These are phyloP conservation scores for Eretmochelys imbricata DNA, from an alignment of 2,113 vertebrate genomes.

Conservation along the genomic window DNA sequence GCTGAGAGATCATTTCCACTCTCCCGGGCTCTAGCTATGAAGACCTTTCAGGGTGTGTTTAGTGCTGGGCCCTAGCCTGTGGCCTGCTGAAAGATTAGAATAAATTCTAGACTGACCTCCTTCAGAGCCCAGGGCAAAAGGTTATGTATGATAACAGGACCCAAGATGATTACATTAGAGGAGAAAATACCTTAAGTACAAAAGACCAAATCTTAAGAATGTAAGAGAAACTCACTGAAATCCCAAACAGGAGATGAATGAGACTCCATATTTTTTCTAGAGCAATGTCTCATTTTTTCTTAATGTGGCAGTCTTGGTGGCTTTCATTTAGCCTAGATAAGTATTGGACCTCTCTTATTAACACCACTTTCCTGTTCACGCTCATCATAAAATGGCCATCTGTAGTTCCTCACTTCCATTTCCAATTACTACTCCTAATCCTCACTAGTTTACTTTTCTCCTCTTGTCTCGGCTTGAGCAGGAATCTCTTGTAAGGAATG, in stretches of 20 bases:
- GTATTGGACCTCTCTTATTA: background rate
- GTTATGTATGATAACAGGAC: background rate
- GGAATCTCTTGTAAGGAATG: background rate
- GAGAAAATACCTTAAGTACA: background rate
- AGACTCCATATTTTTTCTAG: background rate
- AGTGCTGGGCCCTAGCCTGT: too few relatives aligned
- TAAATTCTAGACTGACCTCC: background rate
- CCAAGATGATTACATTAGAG: background rate
- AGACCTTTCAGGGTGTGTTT: background rate
- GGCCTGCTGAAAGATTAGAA: background rate
- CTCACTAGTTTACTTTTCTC: background rate
- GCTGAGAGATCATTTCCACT: background rate
- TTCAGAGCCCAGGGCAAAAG: background rate
- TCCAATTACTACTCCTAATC: background rate
- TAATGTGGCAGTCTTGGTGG: background rate
- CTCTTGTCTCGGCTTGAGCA: background rate
- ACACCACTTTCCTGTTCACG: background rate
- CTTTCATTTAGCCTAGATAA: background rate
- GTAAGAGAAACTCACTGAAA: background rate
- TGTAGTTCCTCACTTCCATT: background rate
- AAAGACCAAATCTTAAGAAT: background rate
- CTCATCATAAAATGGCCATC: background rate
- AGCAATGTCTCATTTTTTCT: background rate
- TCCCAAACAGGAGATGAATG: background rate
- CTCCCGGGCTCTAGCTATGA: background rate